Evolutionary conservation across 1,140 invertebrate genomes (phyloP), one percentile per base, ranked within the genome.

Genomic region (Chelonus insularis): DNA sequence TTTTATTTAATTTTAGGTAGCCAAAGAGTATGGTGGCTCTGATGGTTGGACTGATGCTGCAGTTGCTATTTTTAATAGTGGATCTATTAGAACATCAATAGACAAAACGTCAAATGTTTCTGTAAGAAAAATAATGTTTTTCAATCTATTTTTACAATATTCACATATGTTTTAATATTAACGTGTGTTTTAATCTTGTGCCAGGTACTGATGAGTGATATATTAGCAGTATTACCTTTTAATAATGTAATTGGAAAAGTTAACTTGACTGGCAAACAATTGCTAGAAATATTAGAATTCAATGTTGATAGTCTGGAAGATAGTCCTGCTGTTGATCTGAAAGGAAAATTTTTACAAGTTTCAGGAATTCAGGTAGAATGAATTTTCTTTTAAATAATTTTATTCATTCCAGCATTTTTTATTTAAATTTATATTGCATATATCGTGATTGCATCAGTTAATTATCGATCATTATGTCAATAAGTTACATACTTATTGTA

Each of bases 11-110:
- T 43, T 76, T 94, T 2, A 72, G 94, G 63, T 39, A 8, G 9
- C 43, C n/a, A 12, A 36, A 23, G 74, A 84, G 50, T 77, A 74
- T 37, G 70, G 77, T 14, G 63, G 63, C 0, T 66, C 75, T 8
- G 61, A 76, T n/a, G 77, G 81, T n/a, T 94, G 92, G 92, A 91
- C 89, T 0, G 87, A 92, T 72, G 86, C 89, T 2, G 80, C 89
- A 0, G 90, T 96, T 66, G 89, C 88, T 4, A 39, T 96, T 0
- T 76, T 88, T 0, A 89, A 94, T 74, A 84, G 88, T 14, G 93
- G 93, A 12, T 85, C 84, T 20, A 89, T 91, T 54, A 79, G 91
- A 66, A 73, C 81, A 1, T 88, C 87, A 0, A 86, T 93, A 52
- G 79, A 80, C 14, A 75, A 67, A 43, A 64, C 72, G 1, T 83